phyloP scores from a whole-genome alignment of 2,797 vertebrate species.

The Chelon auratus region DNA sequence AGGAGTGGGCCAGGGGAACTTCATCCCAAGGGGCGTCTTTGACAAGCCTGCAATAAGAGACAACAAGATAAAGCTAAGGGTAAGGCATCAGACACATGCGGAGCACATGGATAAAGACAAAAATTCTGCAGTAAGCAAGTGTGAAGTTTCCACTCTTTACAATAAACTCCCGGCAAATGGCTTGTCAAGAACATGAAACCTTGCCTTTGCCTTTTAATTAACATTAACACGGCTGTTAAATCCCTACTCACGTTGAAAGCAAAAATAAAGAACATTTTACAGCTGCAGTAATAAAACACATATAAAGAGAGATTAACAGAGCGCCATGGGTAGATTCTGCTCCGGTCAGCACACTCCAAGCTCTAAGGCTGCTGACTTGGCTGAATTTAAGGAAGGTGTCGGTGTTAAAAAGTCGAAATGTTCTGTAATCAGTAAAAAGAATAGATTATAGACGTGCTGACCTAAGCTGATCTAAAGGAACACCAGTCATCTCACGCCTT shows the following conservation, averaged over 20 bases:
- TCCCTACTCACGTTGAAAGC: slow-evolving; percentile 25
- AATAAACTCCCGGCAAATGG: slow-evolving; percentile 25
- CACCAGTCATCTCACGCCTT: not conserved
- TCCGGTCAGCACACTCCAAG: slow-evolving; percentile 17
- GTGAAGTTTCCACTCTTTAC: slow-evolving; percentile 16
- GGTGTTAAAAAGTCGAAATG: slow-evolving; percentile 11
- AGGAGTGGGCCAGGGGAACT: slow-evolving; percentile 95
- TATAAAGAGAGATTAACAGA: slow-evolving; percentile 36
- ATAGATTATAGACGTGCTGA: not conserved
- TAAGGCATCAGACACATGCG: not conserved
- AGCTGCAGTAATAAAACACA: slow-evolving; percentile 43
- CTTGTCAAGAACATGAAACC: slow-evolving; percentile 2
- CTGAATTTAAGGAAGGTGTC: not conserved
- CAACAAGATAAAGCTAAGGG: slow-evolving; percentile 10
- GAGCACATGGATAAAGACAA: slow-evolving; percentile 13
- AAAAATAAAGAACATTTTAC: slow-evolving; percentile 53
- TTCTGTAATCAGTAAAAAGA: not conserved
- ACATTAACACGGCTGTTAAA: slow-evolving; percentile 35
- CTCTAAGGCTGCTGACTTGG: slow-evolving; percentile 47
- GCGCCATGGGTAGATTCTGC: slow-evolving; percentile 33
- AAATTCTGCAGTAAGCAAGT: slow-evolving; percentile 7
- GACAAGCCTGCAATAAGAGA: slow-evolving; percentile 89
- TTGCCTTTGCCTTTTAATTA: slow-evolving; percentile 45
- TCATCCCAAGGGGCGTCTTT: slow-evolving; percentile 98
- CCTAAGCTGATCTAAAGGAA: not conserved